Conservation (phyloP, 2,888 invertebrate species). For the Xylophagus ater region DNA sequence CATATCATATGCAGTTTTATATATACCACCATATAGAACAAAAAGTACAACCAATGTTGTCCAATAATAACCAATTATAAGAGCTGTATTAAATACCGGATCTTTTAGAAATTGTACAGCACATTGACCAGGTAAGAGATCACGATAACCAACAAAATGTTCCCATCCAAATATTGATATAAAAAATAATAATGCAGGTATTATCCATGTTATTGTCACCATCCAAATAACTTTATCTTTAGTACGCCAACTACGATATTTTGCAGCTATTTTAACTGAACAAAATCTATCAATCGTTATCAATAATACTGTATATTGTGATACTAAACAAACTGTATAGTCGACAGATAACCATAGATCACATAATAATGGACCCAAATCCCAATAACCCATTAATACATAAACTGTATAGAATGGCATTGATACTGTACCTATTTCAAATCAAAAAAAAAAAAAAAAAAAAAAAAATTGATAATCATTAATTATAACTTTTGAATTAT, state of each 20-base stretch:
- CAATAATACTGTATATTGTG: slow-evolving; percentile 96
- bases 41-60: slow-evolving; percentile 91
- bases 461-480: background rate
- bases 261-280: slow-evolving; percentile 96
- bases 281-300: slow-evolving; percentile 98
- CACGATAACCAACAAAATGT: slow-evolving; percentile 87
- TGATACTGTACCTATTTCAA: slow-evolving; percentile 70
- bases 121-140: slow-evolving; percentile 78
- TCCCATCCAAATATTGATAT: slow-evolving; percentile 99
- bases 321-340: slow-evolving; percentile 97
- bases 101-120: slow-evolving; percentile 96
- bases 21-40: slow-evolving; percentile 92
- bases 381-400: slow-evolving; percentile 93
- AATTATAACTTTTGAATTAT: no score
- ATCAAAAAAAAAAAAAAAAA: background rate
- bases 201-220: slow-evolving; percentile 94
- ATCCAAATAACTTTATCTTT: slow-evolving; percentile 88
- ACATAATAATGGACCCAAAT: slow-evolving; percentile 88
- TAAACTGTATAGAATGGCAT: slow-evolving; percentile 99
- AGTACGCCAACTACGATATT: slow-evolving; percentile 93
- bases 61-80: slow-evolving; percentile 97
- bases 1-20: slow-evolving; percentile 94
- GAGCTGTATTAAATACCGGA: slow-evolving; percentile 91
- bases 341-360: slow-evolving; percentile 98
- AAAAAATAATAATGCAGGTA: slow-evolving; percentile 92